phyloP scores from a whole-genome alignment of 2,113 vertebrate species.

The Pelmatolapia mariae region DNA sequence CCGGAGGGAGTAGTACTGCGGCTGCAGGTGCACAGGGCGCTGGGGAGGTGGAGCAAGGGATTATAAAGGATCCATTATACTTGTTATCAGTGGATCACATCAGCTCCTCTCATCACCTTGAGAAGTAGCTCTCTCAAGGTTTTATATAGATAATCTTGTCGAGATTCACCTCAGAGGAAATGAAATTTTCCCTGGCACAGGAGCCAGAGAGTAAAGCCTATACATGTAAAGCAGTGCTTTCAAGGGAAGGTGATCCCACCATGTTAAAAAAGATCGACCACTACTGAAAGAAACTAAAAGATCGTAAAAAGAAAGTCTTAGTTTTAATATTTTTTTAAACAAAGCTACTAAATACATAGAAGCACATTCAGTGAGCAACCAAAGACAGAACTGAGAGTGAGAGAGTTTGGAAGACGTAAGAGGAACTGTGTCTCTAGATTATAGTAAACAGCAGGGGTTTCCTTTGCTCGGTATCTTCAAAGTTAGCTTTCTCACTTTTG shows the following conservation, averaged over 20 bases:
- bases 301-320: background rate
- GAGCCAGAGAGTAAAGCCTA: background rate
- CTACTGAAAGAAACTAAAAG: background rate
- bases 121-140: background rate
- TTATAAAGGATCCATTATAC: constrained; percentile 19
- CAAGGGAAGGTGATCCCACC: background rate
- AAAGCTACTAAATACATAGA: background rate
- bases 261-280: background rate
- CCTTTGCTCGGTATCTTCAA: constrained; percentile 2
- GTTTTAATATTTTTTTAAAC: background rate
- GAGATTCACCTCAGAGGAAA: background rate
- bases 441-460: background rate
- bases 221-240: background rate
- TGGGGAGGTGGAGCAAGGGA: background rate
- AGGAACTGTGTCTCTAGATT: background rate
- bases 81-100: constrained; percentile 14
- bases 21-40: background rate
- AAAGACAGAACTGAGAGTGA: background rate
- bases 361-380: background rate
- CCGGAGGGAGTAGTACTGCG: background rate
- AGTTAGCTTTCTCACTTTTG: constrained; percentile 7
- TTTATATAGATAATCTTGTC: background rate
- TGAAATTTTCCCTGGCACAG: background rate
- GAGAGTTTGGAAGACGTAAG: background rate
- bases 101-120: background rate